Base-by-base conservation (phyloP, 64 coral and sea anemone genomes). In the Porites lutea region DNA sequence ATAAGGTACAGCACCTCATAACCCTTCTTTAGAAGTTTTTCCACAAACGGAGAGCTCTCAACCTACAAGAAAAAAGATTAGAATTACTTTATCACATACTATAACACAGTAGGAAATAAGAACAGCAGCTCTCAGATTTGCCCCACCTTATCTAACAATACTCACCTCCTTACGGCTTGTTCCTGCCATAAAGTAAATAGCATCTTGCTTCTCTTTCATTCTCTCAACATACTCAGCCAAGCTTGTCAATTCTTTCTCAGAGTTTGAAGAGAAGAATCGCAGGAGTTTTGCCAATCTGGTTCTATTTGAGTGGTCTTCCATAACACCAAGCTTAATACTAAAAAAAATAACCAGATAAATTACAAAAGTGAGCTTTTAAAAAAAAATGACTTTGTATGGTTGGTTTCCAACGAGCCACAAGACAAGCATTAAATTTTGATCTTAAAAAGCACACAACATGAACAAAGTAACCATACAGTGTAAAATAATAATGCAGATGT, bases 161-260 rank as follows among this genome's bases (percentile, higher is more conserved):
- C 83, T 86, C 50, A 94, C 97, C 97, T 99, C 97, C 52, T 94
- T 93, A 23, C 97, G 94, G 22, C 87, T 89, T 80, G 89, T 95
- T 91, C 97, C 97, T 54, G 97, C 97, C 94, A 99, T 96, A 45
- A 99, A 99, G 78, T 99, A 99, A 50, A 99, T 96, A 57, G 92
- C 97, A 53, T 99, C 97, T 53, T 99, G 97, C 15, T 99, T 99
- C 48, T 99, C 97, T 83, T 99, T 99, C 97, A 99, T 99, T 65
- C 97, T 86, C 51, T 99, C 97, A 27, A 99, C 44, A 64, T 99
- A 99, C 49, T 96, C 97, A 2, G 94, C 78, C 47, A 99, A 89
- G 73, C 97, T 99, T 8, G 97, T 99, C 76, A 93, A 52, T 4
- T 99, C 97, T 27, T 95, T 99, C 6, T 96, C 94, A 58, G 91